Evolutionary conservation across 1,140 invertebrate genomes (phyloP).

Genomic region (Aethina tumida): DNA sequence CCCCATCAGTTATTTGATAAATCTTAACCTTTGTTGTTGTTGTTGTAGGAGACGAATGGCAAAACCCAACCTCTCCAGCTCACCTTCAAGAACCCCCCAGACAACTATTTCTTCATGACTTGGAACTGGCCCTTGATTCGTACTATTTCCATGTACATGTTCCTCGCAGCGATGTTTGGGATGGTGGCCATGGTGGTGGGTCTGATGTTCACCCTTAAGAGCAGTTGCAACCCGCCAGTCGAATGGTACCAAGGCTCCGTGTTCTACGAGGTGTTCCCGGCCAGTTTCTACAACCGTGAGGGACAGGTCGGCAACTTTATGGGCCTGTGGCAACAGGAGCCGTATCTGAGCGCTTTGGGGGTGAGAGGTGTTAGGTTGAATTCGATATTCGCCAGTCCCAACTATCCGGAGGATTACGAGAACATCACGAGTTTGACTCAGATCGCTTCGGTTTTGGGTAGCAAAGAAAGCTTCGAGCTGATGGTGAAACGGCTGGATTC

Average conservation of each 20-base stretch:
- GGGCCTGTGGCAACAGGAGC: slow-evolving; percentile 53
- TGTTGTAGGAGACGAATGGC: slow-evolving; percentile 26
- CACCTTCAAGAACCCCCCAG: slow-evolving; percentile 46
- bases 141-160: slow-evolving; percentile 58
- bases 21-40: not conserved
- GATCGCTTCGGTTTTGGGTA: slow-evolving; percentile 55
- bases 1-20: not conserved
- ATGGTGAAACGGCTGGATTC: slow-evolving; percentile 49
- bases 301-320: slow-evolving; percentile 66
- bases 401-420: slow-evolving; percentile 60
- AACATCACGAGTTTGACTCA: slow-evolving; percentile 50
- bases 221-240: slow-evolving; percentile 52
- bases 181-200: slow-evolving; percentile 59
- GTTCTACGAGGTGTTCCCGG: slow-evolving; percentile 75
- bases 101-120: slow-evolving; percentile 57
- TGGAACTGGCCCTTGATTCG: slow-evolving; percentile 75
- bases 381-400: slow-evolving; percentile 58
- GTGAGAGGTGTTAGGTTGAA: slow-evolving; percentile 59
- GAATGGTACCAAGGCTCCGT: slow-evolving; percentile 74
- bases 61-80: slow-evolving; percentile 39
- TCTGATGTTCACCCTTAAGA: slow-evolving; percentile 59
- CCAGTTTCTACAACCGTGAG: slow-evolving; percentile 67
- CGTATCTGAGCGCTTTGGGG: slow-evolving; percentile 58
- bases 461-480: slow-evolving; percentile 50
- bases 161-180: slow-evolving; percentile 54